Conservation (phyloP, 2,113 vertebrate genomes). For the Amblyopsis rosae region DNA sequence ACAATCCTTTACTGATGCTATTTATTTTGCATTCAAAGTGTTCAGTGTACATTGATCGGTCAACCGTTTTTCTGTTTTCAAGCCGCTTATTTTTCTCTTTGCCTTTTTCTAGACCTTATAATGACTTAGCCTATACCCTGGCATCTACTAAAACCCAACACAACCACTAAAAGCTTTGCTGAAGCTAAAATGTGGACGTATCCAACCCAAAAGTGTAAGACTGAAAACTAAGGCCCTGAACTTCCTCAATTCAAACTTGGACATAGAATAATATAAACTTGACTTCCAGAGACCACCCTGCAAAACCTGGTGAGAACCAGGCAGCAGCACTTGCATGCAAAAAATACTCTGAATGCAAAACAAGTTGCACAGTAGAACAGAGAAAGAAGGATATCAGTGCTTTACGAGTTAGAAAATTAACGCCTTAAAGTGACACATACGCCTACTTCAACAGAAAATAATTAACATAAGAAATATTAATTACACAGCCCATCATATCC, state of each 20-base stretch:
- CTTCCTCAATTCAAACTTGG: constrained; percentile 62
- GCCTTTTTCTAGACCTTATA: neutral
- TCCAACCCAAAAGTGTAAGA: constrained; percentile 48
- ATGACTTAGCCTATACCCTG: neutral
- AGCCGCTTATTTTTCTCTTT: neutral
- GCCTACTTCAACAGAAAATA: too few relatives aligned
- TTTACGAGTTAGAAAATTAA: constrained; percentile 1
- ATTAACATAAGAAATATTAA: too few relatives aligned
- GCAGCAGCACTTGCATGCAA: constrained; percentile 65
- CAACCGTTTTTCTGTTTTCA: neutral
- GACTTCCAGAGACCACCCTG: constrained; percentile 49
- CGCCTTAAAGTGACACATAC: too few relatives aligned
- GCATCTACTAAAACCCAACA: neutral
- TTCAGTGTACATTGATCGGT: neutral
- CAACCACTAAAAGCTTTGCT: neutral
- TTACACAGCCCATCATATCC: too few relatives aligned
- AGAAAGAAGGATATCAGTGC: constrained; percentile 31
- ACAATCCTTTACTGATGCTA: neutral
- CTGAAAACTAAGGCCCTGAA: constrained; percentile 56
- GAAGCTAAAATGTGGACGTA: constrained; percentile 16
- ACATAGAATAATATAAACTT: constrained; percentile 66
- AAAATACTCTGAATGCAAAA: constrained; percentile 67
- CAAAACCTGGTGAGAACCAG: constrained; percentile 54
- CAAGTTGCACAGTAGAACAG: constrained; percentile 41
- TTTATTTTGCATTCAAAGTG: neutral